A percentile compares a stretch with the other conserved stretches of the same genome.
These are phyloP conservation scores for Phymatocera aterrima DNA, from an alignment of 2,888 invertebrate genomes.

Conservation along the genomic window DNA sequence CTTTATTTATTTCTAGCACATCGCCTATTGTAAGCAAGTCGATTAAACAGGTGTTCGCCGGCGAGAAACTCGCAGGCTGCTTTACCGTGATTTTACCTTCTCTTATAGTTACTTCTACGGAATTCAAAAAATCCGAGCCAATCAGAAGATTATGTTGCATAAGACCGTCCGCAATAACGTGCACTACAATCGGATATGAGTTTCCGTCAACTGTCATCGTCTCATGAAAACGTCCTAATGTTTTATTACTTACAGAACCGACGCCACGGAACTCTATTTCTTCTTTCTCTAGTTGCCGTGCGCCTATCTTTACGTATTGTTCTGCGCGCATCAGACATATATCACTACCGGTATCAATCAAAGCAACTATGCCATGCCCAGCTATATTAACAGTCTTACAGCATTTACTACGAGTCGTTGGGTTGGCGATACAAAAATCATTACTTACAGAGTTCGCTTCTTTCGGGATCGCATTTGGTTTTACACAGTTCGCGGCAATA, in stretches of 20 bases:
- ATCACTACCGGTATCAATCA: slow-evolving; percentile 50
- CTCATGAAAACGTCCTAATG: not conserved
- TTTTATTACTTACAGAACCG: slow-evolving; percentile 33
- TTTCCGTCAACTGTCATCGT: not conserved
- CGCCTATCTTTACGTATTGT: slow-evolving; percentile 46
- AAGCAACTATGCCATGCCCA: slow-evolving; percentile 41
- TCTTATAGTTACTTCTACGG: not conserved
- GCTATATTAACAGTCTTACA: slow-evolving; percentile 46
- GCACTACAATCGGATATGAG: not conserved
- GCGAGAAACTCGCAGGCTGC: no score
- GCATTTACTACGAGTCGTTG: no score
- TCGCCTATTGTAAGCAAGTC: no score
- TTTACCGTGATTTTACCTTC: not conserved
- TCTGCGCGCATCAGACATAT: slow-evolving; percentile 47
- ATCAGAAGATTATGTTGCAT: not conserved
- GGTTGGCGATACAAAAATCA: no score
- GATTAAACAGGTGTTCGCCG: no score
- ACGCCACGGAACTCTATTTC: slow-evolving; percentile 46
- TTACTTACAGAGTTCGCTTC: no score
- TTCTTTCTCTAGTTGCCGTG: slow-evolving; percentile 21
- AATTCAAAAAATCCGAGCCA: not conserved
- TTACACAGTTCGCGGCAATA: no score
- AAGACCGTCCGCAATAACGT: not conserved
- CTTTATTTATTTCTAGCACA: slow-evolving; percentile 9
- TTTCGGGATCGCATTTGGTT: no score